These are phyloP conservation scores for Agriopis marginaria DNA, from an alignment of 2,888 invertebrate species.

Conservation along the genomic window DNA sequence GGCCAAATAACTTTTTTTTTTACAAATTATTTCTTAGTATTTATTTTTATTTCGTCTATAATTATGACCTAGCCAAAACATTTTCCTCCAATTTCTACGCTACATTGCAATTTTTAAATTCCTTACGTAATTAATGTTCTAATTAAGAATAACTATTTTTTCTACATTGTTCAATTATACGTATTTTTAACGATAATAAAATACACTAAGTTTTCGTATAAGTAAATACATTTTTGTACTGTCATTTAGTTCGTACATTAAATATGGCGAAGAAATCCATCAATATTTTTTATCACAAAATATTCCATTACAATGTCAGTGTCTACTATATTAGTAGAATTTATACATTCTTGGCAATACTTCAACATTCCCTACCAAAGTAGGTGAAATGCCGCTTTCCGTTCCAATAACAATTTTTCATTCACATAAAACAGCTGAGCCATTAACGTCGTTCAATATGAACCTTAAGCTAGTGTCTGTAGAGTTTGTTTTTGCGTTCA, in stretches of 20 bases:
- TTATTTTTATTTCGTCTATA: not conserved
- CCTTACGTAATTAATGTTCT: not conserved
- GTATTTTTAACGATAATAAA: conserved; percentile 16
- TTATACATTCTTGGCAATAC: conserved; percentile 38
- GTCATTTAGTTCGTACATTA: conserved; percentile 61
- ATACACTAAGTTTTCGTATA: conserved; percentile 43
- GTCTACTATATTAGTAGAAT: conserved; percentile 58
- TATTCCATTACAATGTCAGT: conserved; percentile 38
- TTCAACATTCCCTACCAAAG: conserved; percentile 2
- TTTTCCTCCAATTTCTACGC: not conserved
- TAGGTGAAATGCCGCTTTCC: conserved; percentile 29
- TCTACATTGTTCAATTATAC: not conserved
- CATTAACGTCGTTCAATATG: conserved; percentile 22
- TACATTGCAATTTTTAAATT: not conserved
- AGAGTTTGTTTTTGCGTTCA: conserved; percentile 51
- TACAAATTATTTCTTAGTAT: not conserved
- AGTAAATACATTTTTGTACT: conserved; percentile 70
- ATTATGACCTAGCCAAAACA: not conserved
- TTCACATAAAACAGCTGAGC: conserved; percentile 14
- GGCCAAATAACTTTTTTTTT: not conserved
- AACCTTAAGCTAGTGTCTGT: conserved; percentile 13
- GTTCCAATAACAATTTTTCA: conserved; percentile 17
- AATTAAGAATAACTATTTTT: not conserved
- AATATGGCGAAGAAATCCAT: conserved; percentile 59
- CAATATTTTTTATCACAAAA: conserved; percentile 62